Base-by-base conservation (phyloP, 2,113 vertebrate species). In the Chunga burmeisteri region DNA sequence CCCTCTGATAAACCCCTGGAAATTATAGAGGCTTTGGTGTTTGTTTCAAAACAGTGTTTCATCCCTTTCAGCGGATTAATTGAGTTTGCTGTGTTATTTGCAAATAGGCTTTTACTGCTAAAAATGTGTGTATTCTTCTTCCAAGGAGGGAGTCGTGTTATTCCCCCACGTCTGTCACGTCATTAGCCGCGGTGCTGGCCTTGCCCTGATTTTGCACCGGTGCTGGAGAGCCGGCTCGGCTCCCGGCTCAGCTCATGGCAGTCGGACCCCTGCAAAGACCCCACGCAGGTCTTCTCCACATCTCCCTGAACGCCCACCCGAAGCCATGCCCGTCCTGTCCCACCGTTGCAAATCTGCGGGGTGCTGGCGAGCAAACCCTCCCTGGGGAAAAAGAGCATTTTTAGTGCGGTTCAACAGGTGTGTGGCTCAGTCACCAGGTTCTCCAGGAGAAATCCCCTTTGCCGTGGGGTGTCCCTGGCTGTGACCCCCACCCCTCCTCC, bases 401-500 rank as follows among this genome's bases (percentile, higher is more conserved):
- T 47, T 18, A 5, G 30, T 40, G 47, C 0, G 1, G 20, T n/a
- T 46, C 10, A 15, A 4, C 3, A 1, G 4, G 2, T 0, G 0
- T 1, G 12, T 20, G 44, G 25, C 38, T 46, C 20, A 2, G 30
- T 20, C 63, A n/a, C 38, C 1, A 2, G 17, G 11, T 71, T 50
- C 34, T 52, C 38, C 50, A 21, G 46, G 44, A 63, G 61, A 38
- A 61, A 67, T 13, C 44, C 16, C 40, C 13, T 1, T 21, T 20
- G 5, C 16, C 2, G 1, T 10, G 53, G 38, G 44, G 44, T 4
- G 4, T 71, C 58, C 58, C 1, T 1, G 38, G 11, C 8, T n/a
- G 46, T 5, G 5, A 32, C 32, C 16, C 52, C 26, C 46, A 38
- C 68, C 2, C 1, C 42, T 85, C 11, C 49, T 26, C 61, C 46